Evolutionary conservation across 2,113 vertebrate species (phyloP).

Genomic region (Tylochromis polylepis): DNA sequence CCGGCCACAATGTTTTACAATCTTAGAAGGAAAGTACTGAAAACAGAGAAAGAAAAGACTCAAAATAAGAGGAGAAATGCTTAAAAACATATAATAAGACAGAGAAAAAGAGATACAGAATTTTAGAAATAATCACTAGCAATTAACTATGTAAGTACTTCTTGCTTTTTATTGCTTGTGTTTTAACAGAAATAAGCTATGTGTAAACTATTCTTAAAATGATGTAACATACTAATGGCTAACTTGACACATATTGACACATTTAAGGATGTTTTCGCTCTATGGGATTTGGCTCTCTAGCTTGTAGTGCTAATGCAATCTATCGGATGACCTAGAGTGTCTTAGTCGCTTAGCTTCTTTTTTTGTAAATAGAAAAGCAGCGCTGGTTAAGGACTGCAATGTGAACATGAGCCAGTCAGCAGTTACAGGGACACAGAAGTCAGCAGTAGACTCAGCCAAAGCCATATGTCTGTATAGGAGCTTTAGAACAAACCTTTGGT

Average conservation of each 20-base stretch:
- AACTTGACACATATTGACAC: background rate
- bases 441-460: background rate
- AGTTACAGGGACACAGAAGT: background rate
- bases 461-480: background rate
- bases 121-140: background rate
- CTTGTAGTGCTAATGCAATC: conserved; percentile 3
- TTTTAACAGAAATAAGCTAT: background rate
- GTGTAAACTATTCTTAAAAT: background rate
- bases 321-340: background rate
- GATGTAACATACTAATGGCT: background rate
- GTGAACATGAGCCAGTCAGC: background rate
- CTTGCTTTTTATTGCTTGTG: background rate
- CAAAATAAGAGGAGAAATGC: background rate
- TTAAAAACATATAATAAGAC: background rate
- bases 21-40: background rate
- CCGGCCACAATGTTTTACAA: background rate
- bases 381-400: background rate
- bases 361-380: background rate
- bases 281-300: background rate
- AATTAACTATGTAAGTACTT: background rate
- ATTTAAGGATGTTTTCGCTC: background rate
- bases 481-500: background rate
- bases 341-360: conserved; percentile 22
- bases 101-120: background rate
- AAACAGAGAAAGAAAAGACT: background rate